These are phyloP conservation scores for Ptyas mucosa DNA, from an alignment of 2,113 vertebrate species.

Conservation along the genomic window DNA sequence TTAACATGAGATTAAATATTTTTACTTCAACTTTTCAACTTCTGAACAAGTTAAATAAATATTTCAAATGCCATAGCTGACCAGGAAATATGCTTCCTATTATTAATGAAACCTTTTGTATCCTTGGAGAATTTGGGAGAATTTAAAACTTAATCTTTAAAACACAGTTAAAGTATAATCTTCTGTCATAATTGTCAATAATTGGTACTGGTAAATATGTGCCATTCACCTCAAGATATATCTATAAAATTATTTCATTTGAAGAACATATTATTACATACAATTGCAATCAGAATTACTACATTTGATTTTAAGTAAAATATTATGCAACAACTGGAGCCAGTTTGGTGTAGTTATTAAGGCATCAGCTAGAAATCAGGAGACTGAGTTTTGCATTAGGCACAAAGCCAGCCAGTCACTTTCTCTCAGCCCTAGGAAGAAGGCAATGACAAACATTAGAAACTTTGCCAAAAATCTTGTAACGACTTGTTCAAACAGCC, in stretches of 20 bases:
- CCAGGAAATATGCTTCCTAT: background rate
- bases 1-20: background rate
- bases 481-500: background rate
- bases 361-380: background rate
- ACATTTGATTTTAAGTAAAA: background rate
- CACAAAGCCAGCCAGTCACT: background rate
- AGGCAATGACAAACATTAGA: background rate
- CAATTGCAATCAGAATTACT: background rate
- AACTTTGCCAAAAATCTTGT: background rate
- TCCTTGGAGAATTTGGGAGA: background rate
- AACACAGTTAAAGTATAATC: background rate
- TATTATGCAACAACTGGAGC: background rate
- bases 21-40: background rate
- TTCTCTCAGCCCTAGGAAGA: background rate
- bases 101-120: background rate
- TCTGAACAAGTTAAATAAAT: background rate
- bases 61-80: background rate
- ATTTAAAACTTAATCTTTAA: background rate
- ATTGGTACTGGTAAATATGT: background rate
- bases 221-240: background rate
- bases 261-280: background rate
- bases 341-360: background rate
- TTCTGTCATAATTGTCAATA: background rate
- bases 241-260: background rate
- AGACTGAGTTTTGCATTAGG: background rate